These are phyloP conservation scores for Trichopoda pennipes DNA, from an alignment of 2,888 invertebrate genomes.

Conservation along the genomic window DNA sequence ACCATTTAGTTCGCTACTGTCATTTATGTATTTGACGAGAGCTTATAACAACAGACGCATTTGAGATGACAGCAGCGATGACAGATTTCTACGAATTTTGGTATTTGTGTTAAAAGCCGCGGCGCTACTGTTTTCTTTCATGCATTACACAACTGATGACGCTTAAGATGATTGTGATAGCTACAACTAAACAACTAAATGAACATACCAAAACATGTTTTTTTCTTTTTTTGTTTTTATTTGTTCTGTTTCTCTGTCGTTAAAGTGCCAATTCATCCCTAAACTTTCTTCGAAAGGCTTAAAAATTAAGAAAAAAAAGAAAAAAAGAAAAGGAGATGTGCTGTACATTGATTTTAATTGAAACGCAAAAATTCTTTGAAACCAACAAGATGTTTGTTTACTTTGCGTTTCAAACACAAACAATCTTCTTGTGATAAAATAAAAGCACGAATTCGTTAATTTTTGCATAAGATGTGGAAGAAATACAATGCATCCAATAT, in stretches of 20 bases:
- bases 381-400: constrained; percentile 60
- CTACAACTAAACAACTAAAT: constrained; percentile 23
- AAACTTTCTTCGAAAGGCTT: constrained; percentile 65
- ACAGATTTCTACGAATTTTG: constrained; percentile 79
- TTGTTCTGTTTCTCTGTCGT: constrained; percentile 31
- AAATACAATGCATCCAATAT: not conserved
- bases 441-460: constrained; percentile 33
- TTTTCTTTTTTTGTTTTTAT: not conserved
- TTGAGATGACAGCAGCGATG: constrained; percentile 77
- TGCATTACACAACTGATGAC: constrained; percentile 71
- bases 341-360: constrained; percentile 61
- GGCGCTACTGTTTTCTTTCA: constrained; percentile 78
- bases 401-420: constrained; percentile 46
- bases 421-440: constrained; percentile 42
- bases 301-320: constrained; percentile 33
- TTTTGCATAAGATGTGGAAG: constrained; percentile 37
- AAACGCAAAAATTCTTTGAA: constrained; percentile 64
- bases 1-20: constrained; percentile 4
- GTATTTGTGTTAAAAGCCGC: constrained; percentile 71
- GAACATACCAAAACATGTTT: constrained; percentile 25
- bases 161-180: constrained; percentile 64
- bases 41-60: constrained; percentile 62
- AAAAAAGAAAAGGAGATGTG: constrained; percentile 19
- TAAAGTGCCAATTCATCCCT: constrained; percentile 61
- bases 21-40: constrained; percentile 54